Percentiles rank a stretch among this genome's conserved stretches.
These are phyloP conservation scores for Caenorhabditis macrosperma DNA, from an alignment of 2,888 invertebrate genomes.

Conservation along the genomic window DNA sequence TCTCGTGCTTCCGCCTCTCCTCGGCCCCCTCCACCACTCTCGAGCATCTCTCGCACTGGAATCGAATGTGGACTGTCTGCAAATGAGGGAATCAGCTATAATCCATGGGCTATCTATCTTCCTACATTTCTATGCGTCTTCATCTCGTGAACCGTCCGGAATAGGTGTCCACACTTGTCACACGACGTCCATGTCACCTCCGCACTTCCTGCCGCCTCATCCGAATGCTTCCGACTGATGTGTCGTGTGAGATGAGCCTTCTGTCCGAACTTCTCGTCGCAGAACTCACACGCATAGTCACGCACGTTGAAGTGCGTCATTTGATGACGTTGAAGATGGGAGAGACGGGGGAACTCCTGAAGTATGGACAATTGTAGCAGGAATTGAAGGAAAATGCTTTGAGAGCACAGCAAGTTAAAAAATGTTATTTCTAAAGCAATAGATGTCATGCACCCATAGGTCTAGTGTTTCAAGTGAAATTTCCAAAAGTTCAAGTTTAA, in stretches of 20 bases:
- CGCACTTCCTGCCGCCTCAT: slow-evolving; percentile 25
- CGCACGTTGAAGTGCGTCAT: slow-evolving; percentile 66
- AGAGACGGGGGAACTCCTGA: slow-evolving; percentile 64
- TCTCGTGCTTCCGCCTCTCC: slow-evolving; percentile 47
- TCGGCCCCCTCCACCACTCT: slow-evolving; percentile 37
- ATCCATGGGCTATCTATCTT: too few relatives aligned
- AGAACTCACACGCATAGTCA: slow-evolving; percentile 60
- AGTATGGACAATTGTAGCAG: too few relatives aligned
- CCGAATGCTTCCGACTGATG: slow-evolving; percentile 58
- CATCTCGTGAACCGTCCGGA: slow-evolving; percentile 58
- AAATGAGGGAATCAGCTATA: slow-evolving; percentile 9
- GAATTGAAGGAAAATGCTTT: too few relatives aligned
- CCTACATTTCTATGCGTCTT: slow-evolving; percentile 50
- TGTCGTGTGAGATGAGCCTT: slow-evolving; percentile 67
- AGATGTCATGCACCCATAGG: too few relatives aligned
- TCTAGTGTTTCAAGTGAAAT: too few relatives aligned
- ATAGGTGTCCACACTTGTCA: slow-evolving; percentile 57
- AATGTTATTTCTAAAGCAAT: too few relatives aligned
- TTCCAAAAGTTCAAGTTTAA: too few relatives aligned
- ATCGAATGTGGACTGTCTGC: slow-evolving; percentile 45
- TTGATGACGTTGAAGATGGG: slow-evolving; percentile 71
- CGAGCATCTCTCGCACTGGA: slow-evolving; percentile 42
- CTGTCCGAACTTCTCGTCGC: slow-evolving; percentile 63
- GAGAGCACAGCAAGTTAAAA: too few relatives aligned
- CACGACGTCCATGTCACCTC: slow-evolving; percentile 45